These are phyloP conservation scores for Chrysodeixis includens DNA, from an alignment of 2,888 invertebrate genomes.

Conservation along the genomic window DNA sequence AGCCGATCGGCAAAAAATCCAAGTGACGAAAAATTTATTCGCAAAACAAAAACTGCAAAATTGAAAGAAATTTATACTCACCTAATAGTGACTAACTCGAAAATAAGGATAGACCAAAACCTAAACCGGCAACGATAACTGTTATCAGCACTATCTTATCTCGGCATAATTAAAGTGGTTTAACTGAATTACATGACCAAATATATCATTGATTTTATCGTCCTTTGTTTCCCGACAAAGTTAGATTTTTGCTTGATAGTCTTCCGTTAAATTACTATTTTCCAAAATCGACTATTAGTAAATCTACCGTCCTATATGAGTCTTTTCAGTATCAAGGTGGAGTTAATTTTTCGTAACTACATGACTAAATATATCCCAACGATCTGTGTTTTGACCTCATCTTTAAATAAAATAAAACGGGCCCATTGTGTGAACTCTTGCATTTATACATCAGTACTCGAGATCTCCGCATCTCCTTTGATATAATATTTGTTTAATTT, in stretches of 20 bases:
- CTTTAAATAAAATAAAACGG: neutral
- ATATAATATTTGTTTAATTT: conserved; percentile 2
- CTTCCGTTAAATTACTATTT: neutral
- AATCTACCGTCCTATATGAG: no score
- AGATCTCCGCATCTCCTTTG: neutral
- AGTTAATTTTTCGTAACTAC: neutral
- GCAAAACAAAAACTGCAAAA: neutral
- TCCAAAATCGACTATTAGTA: no score
- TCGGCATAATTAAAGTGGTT: conserved; percentile 78
- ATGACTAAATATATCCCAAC: neutral
- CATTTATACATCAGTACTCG: neutral
- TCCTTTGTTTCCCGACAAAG: conserved; percentile 14
- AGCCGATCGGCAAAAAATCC: neutral
- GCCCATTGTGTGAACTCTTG: neutral
- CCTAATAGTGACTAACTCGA: conserved; percentile 49
- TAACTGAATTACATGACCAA: conserved; percentile 76
- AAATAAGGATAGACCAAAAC: conserved; percentile 57
- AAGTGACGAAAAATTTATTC: neutral
- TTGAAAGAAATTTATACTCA: conserved; percentile 23
- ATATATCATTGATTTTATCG: conserved; percentile 72
- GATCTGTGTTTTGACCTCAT: neutral
- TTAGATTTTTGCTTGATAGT: conserved; percentile 18
- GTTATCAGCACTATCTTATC: conserved; percentile 83
- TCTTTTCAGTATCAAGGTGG: no score
- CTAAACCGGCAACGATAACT: conserved; percentile 65